Percentiles rank a stretch among this genome's conserved stretches.
phyloP scores from a whole-genome alignment of 2,113 vertebrate species.

The Apteryx mantelli region DNA sequence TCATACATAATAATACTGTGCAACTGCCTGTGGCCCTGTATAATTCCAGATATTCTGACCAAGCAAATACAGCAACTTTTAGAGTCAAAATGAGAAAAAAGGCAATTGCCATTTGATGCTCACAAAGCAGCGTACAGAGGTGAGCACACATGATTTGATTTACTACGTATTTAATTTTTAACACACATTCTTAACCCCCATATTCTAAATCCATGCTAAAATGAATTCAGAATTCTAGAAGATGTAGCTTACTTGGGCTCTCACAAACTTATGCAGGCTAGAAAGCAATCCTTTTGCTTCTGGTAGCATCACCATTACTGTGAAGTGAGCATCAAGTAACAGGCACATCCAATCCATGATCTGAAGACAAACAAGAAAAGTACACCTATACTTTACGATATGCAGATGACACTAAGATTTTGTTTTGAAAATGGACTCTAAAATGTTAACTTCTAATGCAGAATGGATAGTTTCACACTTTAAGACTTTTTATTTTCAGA shows the following conservation, averaged over 20 bases:
- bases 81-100: background rate
- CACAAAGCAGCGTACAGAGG: background rate
- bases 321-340: slow-evolving; percentile 93
- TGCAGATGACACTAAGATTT: background rate
- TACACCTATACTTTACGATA: background rate
- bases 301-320: slow-evolving; percentile 90
- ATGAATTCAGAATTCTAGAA: background rate
- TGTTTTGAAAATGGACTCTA: background rate
- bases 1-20: background rate
- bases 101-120: background rate
- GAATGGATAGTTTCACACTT: background rate
- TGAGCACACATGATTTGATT: background rate
- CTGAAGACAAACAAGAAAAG: slow-evolving; percentile 67
- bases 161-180: background rate
- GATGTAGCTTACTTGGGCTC: slow-evolving; percentile 86
- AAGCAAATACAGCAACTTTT: background rate
- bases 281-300: slow-evolving; percentile 87
- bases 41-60: background rate
- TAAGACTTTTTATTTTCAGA: background rate
- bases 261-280: slow-evolving; percentile 87
- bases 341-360: slow-evolving; percentile 96
- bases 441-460: background rate
- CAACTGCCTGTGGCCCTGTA: background rate
- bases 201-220: background rate
- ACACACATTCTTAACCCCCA: background rate